Conservation (phyloP, 2,113 vertebrate species). For the Pristiophorus japonicus region DNA sequence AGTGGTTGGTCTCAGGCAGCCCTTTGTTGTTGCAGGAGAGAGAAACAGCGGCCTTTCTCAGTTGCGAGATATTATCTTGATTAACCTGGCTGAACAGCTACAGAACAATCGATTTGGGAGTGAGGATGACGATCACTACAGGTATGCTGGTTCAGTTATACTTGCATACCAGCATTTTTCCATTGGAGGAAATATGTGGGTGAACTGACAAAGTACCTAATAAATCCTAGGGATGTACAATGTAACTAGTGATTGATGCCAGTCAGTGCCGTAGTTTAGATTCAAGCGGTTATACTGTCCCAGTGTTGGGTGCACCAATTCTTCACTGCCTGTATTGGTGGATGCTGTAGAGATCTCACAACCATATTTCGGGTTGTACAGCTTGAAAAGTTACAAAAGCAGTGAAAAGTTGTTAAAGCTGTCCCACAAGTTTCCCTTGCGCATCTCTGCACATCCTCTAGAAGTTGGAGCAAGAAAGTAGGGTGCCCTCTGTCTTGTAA, state of each 20-base stretch:
- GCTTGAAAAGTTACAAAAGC: not conserved
- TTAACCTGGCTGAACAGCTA: slow-evolving; percentile 83
- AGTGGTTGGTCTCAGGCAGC: not conserved
- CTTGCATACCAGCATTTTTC: not conserved
- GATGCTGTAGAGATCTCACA: not conserved
- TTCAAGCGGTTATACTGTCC: not conserved
- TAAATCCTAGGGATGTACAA: not conserved
- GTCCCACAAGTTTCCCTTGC: not conserved
- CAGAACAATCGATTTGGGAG: slow-evolving; percentile 96
- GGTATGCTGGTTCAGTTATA: slow-evolving; percentile 56
- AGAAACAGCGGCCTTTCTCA: slow-evolving; percentile 84
- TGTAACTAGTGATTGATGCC: not conserved
- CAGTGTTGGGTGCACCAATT: not conserved
- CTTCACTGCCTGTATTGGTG: not conserved
- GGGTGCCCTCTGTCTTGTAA: not conserved
- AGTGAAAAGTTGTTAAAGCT: not conserved
- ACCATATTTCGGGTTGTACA: not conserved
- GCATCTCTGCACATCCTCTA: not conserved
- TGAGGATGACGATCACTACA: slow-evolving; percentile 95
- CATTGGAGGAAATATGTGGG: not conserved
- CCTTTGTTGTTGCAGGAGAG: slow-evolving; percentile 66
- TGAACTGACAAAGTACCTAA: not conserved
- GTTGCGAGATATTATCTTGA: slow-evolving; percentile 88
- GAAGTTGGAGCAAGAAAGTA: not conserved
- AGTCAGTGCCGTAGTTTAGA: not conserved